Evolutionary conservation across 92 coral and sea anemone species (phyloP).

Genomic region (Hydrozoanthus gracilis): DNA sequence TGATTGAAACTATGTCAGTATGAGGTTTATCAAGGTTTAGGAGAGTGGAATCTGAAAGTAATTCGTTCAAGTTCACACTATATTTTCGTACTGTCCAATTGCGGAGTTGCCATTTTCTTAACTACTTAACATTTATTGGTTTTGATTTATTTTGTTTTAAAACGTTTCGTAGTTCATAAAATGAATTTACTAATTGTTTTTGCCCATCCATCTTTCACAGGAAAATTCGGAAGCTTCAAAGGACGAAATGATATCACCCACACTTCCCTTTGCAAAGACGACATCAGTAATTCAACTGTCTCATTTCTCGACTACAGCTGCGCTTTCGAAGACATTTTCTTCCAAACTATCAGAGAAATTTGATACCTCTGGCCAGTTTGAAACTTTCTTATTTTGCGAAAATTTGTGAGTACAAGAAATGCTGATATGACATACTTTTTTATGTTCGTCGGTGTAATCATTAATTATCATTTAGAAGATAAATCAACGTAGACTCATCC

Average conservation of each 20-base stretch:
- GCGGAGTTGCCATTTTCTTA: constrained; percentile 10
- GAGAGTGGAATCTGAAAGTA: not conserved
- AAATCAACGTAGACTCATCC: too few relatives aligned
- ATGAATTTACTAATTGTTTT: not conserved
- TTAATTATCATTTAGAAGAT: not conserved
- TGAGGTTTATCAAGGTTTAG: not conserved
- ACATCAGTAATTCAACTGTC: constrained; percentile 20
- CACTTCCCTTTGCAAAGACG: constrained; percentile 45
- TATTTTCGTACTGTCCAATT: not conserved
- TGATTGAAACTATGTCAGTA: not conserved
- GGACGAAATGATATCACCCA: constrained; percentile 73
- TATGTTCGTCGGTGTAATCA: too few relatives aligned
- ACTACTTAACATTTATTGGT: not conserved
- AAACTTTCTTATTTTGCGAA: constrained; percentile 35
- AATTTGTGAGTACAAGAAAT: constrained; percentile 18
- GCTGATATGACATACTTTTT: too few relatives aligned
- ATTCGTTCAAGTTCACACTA: not conserved
- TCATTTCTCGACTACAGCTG: constrained; percentile 35
- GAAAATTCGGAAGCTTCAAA: constrained; percentile 74
- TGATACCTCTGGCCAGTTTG: constrained; percentile 11
- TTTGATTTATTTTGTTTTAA: not conserved
- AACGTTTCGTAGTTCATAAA: too few relatives aligned
- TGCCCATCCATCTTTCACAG: constrained; percentile 41
- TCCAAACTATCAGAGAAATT: constrained; percentile 38
- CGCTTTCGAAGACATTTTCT: constrained; percentile 33